These are phyloP conservation scores for Neoarius graeffei DNA, from an alignment of 2,113 vertebrate species.

Conservation along the genomic window DNA sequence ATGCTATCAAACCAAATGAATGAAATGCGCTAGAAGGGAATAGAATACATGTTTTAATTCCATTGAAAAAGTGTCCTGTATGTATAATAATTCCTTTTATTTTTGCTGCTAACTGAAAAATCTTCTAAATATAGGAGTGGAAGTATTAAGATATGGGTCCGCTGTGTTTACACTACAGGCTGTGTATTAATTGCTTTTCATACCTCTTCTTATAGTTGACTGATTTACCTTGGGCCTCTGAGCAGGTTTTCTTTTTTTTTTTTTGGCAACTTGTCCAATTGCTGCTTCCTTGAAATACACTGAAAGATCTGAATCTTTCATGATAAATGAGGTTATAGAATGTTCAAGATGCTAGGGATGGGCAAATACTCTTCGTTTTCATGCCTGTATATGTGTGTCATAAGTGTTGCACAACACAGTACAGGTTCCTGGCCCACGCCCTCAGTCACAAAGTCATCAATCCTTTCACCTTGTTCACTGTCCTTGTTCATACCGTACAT, in stretches of 20 bases:
- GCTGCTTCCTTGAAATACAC: background rate
- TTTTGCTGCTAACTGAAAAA: background rate
- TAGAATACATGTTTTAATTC: too few relatives aligned
- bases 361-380: background rate
- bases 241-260: background rate
- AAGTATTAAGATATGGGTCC: background rate
- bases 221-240: background rate
- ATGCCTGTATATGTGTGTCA: slow-evolving; percentile 3
- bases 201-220: background rate
- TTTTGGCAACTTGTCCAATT: background rate
- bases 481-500: background rate
- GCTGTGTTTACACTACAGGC: background rate
- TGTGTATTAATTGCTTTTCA: background rate
- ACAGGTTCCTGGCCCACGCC: background rate
- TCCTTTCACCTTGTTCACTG: slow-evolving; percentile 7
- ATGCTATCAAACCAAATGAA: too few relatives aligned
- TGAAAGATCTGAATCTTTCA: background rate
- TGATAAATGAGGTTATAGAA: background rate
- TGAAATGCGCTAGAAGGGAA: too few relatives aligned
- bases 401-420: background rate
- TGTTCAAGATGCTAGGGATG: background rate
- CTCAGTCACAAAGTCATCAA: background rate
- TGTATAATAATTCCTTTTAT: background rate
- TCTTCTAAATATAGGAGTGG: background rate
- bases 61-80: too few relatives aligned